Percentiles rank a stretch among this genome's conserved stretches.
Conservation (phyloP, 2,797 vertebrate genomes). For the Pristis pectinata region DNA sequence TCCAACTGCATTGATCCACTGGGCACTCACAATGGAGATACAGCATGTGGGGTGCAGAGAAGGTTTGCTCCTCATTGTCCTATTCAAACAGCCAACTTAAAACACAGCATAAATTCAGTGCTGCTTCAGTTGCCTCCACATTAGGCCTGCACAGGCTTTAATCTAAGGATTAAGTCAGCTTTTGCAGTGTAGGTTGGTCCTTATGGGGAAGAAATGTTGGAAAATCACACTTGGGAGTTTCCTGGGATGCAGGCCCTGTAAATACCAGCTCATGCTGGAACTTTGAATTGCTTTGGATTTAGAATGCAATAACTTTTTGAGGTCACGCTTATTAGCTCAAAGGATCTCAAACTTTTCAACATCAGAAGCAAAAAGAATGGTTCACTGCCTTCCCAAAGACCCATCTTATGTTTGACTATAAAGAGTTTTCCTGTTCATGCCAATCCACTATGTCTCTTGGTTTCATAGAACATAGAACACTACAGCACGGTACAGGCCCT, state of each 20-base stretch:
- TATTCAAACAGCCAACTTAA: neutral
- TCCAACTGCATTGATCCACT: neutral
- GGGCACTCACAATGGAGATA: neutral
- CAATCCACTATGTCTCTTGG: too few relatives aligned
- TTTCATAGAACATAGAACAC: too few relatives aligned
- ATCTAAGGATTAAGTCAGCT: neutral
- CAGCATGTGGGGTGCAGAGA: neutral
- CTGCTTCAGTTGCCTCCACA: too few relatives aligned
- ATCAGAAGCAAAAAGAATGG: neutral
- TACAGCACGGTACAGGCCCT: too few relatives aligned
- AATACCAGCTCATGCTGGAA: neutral
- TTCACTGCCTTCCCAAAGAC: too few relatives aligned
- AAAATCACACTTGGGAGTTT: neutral
- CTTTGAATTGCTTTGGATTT: neutral
- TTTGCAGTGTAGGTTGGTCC: neutral
- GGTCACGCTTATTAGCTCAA: too few relatives aligned
- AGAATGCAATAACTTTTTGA: neutral
- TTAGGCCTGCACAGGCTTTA: neutral
- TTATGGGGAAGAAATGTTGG: neutral
- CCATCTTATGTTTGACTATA: too few relatives aligned
- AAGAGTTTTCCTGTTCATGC: too few relatives aligned
- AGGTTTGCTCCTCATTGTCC: neutral
- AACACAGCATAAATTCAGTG: neutral
- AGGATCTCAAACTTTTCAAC: too few relatives aligned
- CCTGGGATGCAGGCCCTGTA: neutral